Percentiles rank a stretch among this genome's conserved stretches.
These are phyloP conservation scores for Nymphalis polychloros DNA, from an alignment of 2,888 invertebrate species.

Conservation along the genomic window DNA sequence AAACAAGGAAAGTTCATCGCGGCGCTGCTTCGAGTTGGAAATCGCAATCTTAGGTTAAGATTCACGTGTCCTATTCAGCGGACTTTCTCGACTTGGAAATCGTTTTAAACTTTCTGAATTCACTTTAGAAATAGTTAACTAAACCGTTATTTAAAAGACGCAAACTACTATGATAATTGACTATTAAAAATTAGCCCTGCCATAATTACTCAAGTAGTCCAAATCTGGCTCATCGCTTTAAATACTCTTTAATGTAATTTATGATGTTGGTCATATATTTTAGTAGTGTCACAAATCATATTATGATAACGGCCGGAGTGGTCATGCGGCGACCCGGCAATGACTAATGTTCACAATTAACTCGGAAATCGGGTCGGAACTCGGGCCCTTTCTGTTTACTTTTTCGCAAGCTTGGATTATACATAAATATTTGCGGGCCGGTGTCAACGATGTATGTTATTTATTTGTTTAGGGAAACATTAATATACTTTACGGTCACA, in stretches of 20 bases:
- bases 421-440: slow-evolving; percentile 55
- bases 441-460: slow-evolving; percentile 44
- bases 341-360: slow-evolving; percentile 77
- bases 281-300: slow-evolving; percentile 69
- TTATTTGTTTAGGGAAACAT: slow-evolving; percentile 39
- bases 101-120: neutral
- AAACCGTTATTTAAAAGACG: neutral
- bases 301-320: slow-evolving; percentile 60
- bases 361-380: slow-evolving; percentile 56
- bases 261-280: slow-evolving; percentile 58
- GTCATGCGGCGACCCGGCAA: slow-evolving; percentile 52
- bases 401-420: slow-evolving; percentile 61
- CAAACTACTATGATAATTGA: neutral
- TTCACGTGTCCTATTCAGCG: too few relatives aligned
- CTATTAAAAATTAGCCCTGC: neutral
- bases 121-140: neutral
- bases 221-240: slow-evolving; percentile 28
- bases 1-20: too few relatives aligned
- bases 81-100: too few relatives aligned
- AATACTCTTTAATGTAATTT: slow-evolving; percentile 33
- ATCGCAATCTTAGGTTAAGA: too few relatives aligned
- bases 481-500: slow-evolving; percentile 25
- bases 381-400: slow-evolving; percentile 58
- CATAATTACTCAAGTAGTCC: slow-evolving; percentile 1
- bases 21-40: too few relatives aligned